Conservation (phyloP, 2,113 vertebrate genomes). For the Mirounga angustirostris region DNA sequence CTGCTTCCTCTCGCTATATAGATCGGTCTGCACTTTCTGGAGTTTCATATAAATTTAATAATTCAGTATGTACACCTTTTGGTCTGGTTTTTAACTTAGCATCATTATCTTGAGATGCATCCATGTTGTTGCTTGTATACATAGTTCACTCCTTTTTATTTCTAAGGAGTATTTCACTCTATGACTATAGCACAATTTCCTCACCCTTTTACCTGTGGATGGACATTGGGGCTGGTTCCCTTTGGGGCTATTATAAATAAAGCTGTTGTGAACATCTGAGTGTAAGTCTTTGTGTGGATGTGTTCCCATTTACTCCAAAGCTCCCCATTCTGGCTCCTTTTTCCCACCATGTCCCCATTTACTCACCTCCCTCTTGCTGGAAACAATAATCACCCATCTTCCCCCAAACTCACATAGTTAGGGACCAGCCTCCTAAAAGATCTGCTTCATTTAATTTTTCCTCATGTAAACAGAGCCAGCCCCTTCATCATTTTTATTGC, state of each 20-base stretch:
- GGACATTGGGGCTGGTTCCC: not conserved
- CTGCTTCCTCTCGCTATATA: not conserved
- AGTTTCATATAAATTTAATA: not conserved
- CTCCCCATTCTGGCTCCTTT: not conserved
- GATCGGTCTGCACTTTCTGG: slow-evolving; percentile 11
- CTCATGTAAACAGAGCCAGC: not conserved
- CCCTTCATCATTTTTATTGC: slow-evolving; percentile 58
- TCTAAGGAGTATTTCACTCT: not conserved
- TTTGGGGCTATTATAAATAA: not conserved
- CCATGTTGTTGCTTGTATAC: not conserved
- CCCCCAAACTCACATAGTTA: not conserved
- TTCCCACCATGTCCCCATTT: not conserved
- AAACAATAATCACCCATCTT: not conserved
- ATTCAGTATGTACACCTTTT: not conserved
- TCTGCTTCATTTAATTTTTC: slow-evolving; percentile 56
- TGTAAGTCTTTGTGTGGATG: not conserved
- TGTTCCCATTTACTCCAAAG: not conserved
- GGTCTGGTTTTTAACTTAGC: not conserved
- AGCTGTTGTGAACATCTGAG: not conserved
- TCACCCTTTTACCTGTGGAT: not conserved
- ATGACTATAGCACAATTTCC: not conserved
- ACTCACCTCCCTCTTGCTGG: not conserved
- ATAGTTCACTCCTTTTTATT: not conserved
- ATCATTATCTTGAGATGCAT: not conserved
- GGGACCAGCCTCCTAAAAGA: not conserved